Evolutionary conservation across 2,888 invertebrate species (phyloP).

Genomic region (Dasypogon diadema): DNA sequence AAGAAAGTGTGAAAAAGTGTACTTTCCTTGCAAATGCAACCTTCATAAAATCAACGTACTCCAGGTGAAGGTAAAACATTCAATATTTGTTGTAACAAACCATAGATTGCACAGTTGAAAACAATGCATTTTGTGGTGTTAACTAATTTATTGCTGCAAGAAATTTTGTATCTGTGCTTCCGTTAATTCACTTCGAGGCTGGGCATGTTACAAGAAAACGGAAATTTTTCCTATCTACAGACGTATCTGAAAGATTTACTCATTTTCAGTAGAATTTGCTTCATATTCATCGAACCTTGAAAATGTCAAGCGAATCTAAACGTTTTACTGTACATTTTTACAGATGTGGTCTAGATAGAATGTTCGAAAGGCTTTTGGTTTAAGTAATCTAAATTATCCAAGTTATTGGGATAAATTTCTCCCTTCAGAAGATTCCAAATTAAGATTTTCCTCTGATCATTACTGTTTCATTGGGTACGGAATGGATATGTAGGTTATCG

Average conservation of each 20-base stretch:
- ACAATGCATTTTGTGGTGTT: neutral
- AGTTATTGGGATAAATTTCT: constrained; percentile 30
- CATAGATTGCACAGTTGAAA: too few relatives aligned
- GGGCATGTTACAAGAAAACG: neutral
- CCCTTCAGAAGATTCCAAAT: neutral
- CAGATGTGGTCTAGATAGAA: neutral
- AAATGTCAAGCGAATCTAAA: constrained; percentile 55
- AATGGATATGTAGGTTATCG: too few relatives aligned
- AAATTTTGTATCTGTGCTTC: neutral
- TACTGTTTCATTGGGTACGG: too few relatives aligned
- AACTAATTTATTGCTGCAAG: neutral
- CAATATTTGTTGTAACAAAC: too few relatives aligned
- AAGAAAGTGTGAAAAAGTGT: too few relatives aligned
- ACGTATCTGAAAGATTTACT: neutral
- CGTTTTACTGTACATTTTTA: neutral
- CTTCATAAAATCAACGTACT: too few relatives aligned
- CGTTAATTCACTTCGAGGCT: neutral
- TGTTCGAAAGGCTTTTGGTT: neutral
- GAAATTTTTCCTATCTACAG: neutral
- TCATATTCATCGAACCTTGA: constrained; percentile 42
- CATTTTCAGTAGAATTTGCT: constrained; percentile 1
- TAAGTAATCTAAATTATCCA: constrained; percentile 19
- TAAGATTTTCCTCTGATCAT: too few relatives aligned
- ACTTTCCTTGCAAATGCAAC: too few relatives aligned
- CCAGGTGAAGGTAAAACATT: too few relatives aligned